These are phyloP conservation scores for Grallaria varia DNA, from an alignment of 2,113 vertebrate genomes.

Conservation along the genomic window DNA sequence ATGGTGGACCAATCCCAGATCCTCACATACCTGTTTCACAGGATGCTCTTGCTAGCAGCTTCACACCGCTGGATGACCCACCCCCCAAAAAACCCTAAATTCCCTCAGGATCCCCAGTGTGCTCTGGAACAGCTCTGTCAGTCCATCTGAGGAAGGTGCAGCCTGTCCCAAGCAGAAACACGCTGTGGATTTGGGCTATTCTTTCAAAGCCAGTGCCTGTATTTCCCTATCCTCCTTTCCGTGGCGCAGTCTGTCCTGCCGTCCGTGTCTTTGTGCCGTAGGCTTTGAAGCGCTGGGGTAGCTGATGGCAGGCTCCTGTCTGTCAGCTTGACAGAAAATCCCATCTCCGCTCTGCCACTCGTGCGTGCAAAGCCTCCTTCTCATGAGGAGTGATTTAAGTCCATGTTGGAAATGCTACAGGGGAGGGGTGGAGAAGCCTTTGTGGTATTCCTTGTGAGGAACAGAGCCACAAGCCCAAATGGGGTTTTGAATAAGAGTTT, in stretches of 20 bases:
- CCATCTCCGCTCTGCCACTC: background rate
- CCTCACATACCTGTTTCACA: background rate
- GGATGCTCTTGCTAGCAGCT: background rate
- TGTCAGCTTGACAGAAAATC: background rate
- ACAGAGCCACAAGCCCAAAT: too few species aligned
- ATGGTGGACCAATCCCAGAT: background rate
- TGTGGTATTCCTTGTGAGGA: too few species aligned
- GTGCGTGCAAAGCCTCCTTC: rapidly evolving
- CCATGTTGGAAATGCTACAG: rapidly evolving
- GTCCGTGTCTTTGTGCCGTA: rapidly evolving
- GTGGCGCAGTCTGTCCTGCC: background rate
- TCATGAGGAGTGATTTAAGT: background rate
- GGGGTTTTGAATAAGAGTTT: too few species aligned
- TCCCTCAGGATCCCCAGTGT: background rate
- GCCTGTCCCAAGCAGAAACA: background rate
- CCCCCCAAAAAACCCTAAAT: background rate
- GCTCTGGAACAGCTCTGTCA: background rate
- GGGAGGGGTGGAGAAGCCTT: background rate
- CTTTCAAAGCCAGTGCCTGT: background rate
- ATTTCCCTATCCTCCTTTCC: background rate
- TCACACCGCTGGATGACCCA: background rate
- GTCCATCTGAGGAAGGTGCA: background rate
- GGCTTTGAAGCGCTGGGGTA: background rate
- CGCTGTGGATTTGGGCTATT: background rate
- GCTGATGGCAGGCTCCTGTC: background rate